phyloP scores from a whole-genome alignment of 2,888 invertebrate species.

The Plagodis dolabraria region DNA sequence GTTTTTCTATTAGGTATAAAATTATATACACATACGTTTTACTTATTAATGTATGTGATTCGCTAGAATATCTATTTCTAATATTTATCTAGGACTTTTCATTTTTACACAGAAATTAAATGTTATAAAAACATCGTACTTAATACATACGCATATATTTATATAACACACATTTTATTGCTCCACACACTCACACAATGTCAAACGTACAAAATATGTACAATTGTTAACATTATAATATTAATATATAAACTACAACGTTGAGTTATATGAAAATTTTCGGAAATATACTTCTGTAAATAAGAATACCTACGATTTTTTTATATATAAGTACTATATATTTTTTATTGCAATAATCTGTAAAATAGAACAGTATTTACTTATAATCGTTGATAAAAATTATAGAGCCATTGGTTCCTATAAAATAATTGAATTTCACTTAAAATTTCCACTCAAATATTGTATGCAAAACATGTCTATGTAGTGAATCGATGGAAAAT shows the following conservation, averaged over 20 bases:
- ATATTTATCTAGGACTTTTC: slow-evolving; percentile 15
- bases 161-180: slow-evolving; percentile 26
- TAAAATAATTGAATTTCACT: slow-evolving; percentile 12
- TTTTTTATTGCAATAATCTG: slow-evolving; percentile 8
- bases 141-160: slow-evolving; percentile 16
- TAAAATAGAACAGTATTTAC: neutral
- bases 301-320: slow-evolving; percentile 4
- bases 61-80: slow-evolving; percentile 6
- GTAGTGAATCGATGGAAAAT: neutral
- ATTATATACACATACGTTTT: neutral
- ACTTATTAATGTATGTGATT: neutral
- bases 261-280: slow-evolving; percentile 25
- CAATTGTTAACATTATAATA: slow-evolving; percentile 33
- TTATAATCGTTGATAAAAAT: slow-evolving; percentile 12
- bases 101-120: slow-evolving; percentile 14
- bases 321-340: slow-evolving; percentile 1
- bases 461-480: neutral
- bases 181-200: slow-evolving; percentile 41
- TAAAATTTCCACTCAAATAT: neutral
- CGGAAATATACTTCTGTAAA: slow-evolving; percentile 16
- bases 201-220: slow-evolving; percentile 45
- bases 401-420: slow-evolving; percentile 28
- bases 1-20: neutral
- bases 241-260: slow-evolving; percentile 24
- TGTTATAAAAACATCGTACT: slow-evolving; percentile 17